Conservation (phyloP, 2,888 invertebrate species). For the Leptinotarsa peninsularis region DNA sequence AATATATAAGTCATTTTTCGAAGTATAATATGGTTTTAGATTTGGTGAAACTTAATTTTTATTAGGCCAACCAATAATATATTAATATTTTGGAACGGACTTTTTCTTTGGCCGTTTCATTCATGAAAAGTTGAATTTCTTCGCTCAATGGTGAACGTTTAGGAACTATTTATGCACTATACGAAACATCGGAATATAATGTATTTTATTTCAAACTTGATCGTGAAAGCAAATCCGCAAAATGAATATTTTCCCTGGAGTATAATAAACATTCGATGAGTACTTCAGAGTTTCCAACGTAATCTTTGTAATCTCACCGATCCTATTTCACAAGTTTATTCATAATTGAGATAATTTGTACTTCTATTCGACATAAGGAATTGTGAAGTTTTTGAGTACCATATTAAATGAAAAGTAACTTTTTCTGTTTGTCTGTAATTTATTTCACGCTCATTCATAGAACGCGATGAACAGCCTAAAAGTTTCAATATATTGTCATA, state of each 20-base stretch:
- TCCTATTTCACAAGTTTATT: constrained; percentile 43
- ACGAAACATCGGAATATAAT: too few relatives aligned
- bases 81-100: constrained; percentile 34
- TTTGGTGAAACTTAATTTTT: constrained; percentile 12
- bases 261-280: constrained; percentile 33
- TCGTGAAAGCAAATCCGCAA: constrained; percentile 46
- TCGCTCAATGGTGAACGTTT: constrained; percentile 43
- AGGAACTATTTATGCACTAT: constrained; percentile 27
- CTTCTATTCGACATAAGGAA: constrained; percentile 39
- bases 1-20: constrained; percentile 40
- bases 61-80: constrained; percentile 46
- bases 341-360: constrained; percentile 44
- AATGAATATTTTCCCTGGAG: constrained; percentile 45
- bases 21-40: constrained; percentile 34
- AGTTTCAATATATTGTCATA: constrained; percentile 28
- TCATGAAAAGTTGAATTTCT: constrained; percentile 32
- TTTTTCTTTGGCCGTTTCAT: constrained; percentile 32
- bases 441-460: constrained; percentile 30
- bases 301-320: constrained; percentile 36
- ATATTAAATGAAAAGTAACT: constrained; percentile 36
- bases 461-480: constrained; percentile 35
- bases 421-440: constrained; percentile 40
- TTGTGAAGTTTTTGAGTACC: constrained; percentile 40
- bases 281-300: neutral
- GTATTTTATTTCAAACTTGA: constrained; percentile 29